A percentile compares a stretch with the other conserved stretches of the same genome.
Conservation (phyloP, 2,113 vertebrate species). For the Hypocryptadius cinnamomeus region DNA sequence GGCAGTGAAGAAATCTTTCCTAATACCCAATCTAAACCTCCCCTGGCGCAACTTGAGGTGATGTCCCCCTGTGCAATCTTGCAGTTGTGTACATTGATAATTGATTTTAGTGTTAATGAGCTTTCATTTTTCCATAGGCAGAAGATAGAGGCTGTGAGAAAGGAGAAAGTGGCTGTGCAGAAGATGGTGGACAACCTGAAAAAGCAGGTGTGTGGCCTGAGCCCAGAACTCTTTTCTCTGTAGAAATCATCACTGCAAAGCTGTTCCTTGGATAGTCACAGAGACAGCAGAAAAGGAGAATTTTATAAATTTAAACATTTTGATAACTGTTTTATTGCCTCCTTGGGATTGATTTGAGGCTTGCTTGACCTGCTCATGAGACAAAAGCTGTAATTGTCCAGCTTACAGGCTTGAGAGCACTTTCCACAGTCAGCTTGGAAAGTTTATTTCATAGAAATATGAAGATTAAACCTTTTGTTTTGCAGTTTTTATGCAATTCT, state of each 20-base stretch:
- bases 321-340: background rate
- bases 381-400: background rate
- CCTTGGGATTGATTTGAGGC: background rate
- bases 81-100: background rate
- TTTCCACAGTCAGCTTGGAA: background rate
- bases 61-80: background rate
- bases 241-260: background rate
- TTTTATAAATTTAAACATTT: background rate
- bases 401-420: background rate
- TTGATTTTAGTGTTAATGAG: background rate
- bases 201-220: constrained; percentile 74
- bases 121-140: constrained; percentile 61
- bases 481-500: background rate
- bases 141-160: constrained; percentile 76
- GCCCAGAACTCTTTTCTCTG: background rate
- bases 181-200: constrained; percentile 78
- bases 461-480: background rate
- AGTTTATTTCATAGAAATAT: background rate
- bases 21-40: background rate
- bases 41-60: background rate
- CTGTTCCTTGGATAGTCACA: background rate
- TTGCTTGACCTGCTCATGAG: background rate
- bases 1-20: background rate
- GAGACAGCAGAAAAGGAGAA: background rate
- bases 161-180: constrained; percentile 77